These are phyloP conservation scores for Solea solea DNA, from an alignment of 2,113 vertebrate species.

Conservation along the genomic window DNA sequence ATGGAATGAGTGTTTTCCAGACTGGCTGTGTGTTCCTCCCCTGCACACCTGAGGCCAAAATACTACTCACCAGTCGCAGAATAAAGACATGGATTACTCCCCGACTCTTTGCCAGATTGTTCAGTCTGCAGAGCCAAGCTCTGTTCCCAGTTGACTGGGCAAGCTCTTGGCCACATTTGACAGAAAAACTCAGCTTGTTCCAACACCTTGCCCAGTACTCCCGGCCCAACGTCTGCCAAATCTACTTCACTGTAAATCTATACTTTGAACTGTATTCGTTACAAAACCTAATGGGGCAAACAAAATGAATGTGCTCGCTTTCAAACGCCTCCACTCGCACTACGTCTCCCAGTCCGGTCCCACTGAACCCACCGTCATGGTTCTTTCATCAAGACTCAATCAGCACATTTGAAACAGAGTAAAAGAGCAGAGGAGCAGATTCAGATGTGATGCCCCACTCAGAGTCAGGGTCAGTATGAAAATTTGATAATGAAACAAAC, in stretches of 20 bases:
- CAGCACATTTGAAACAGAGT: background rate
- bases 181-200: background rate
- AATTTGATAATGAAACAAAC: constrained; percentile 3
- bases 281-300: background rate
- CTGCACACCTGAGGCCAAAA: background rate
- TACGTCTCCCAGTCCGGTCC: background rate
- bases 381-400: constrained; percentile 24
- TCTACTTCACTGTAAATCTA: background rate
- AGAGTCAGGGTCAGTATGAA: background rate
- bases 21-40: background rate
- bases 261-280: background rate
- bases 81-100: background rate
- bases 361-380: constrained; percentile 3
- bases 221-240: background rate
- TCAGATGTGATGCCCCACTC: background rate
- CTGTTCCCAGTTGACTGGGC: background rate
- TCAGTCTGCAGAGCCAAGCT: constrained; percentile 1
- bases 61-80: no score
- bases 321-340: background rate
- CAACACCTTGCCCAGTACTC: background rate
- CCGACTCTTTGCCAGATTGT: background rate
- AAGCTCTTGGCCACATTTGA: background rate
- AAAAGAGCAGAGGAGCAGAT: no score
- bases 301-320: constrained; percentile 1
- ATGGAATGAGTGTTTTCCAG: background rate